A percentile compares a stretch with the other conserved stretches of the same genome.
These are phyloP conservation scores for Nyctalus aviator DNA, from an alignment of 2,797 vertebrate species.

Conservation along the genomic window DNA sequence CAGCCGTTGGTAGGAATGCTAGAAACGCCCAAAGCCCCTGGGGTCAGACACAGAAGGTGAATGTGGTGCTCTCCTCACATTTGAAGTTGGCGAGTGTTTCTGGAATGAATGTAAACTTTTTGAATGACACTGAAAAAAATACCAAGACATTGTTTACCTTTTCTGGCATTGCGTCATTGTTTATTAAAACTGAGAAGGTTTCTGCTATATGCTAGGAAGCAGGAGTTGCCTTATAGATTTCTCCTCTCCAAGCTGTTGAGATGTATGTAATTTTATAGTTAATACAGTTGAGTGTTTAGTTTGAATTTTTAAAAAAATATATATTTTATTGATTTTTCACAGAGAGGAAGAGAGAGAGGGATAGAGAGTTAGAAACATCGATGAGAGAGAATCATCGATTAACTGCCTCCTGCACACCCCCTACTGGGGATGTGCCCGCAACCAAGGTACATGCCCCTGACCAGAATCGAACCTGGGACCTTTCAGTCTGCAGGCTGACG, in stretches of 20 bases:
- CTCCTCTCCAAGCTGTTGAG: not conserved
- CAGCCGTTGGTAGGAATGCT: slow-evolving; percentile 95
- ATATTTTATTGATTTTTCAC: too few species aligned
- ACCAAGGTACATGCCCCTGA: too few species aligned
- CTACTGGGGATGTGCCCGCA: too few species aligned
- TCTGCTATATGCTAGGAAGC: not conserved
- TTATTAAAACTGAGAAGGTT: not conserved
- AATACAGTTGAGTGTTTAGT: not conserved
- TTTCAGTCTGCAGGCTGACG: too few species aligned
- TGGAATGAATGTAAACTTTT: not conserved
- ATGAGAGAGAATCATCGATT: too few species aligned
- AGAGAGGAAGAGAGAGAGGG: too few species aligned
- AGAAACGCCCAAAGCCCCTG: slow-evolving; percentile 94
- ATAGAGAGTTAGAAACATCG: too few species aligned
- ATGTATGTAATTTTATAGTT: not conserved
- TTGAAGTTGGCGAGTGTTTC: not conserved
- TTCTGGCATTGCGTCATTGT: not conserved
- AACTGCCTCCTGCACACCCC: too few species aligned
- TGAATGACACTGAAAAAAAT: not conserved
- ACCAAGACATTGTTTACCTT: not conserved
- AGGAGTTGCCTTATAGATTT: not conserved
- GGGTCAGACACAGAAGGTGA: slow-evolving; percentile 84
- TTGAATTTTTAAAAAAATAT: too few species aligned
- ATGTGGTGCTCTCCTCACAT: not conserved
- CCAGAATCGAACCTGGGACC: too few species aligned